Base-by-base conservation (phyloP, 2,888 invertebrate genomes). In the Diplazon laetatorius region DNA sequence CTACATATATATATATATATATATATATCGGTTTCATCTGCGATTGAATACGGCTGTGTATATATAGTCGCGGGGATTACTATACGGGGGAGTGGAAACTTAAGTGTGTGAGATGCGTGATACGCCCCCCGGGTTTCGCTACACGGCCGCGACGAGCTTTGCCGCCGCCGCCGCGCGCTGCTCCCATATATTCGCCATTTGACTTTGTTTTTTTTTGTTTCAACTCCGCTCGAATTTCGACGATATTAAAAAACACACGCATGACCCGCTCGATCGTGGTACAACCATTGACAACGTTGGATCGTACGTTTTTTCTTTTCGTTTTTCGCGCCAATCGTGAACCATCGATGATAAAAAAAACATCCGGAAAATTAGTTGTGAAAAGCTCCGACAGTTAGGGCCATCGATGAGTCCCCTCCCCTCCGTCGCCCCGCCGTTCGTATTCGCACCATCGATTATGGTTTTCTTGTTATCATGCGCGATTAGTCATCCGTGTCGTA, bases 81-180 rank as follows among this genome's bases (percentile, higher is more conserved):
- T 30, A 10, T 44, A 35, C 18, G 9, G 63, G 18, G 55, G 60
- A 42, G 30, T 14, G 14, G 30, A 14, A 37, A 42, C 14, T 16
- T 14, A 30, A 9, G n/a, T n/a, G n/a, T n/a, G n/a, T 44, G 52
- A 42, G 42, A 55, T 55, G 71, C 20, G 39, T 63, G 62, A 63
- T 72, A 63, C 71, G 71, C 62, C 63, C 71, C 69, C 48, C 14
- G 25, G 44, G 42, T 62, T 18, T 72, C 37, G 44, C 71, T 30
- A 48, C 55, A 44, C 63, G 39, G 66, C 59, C 37, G 59, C 59
- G 30, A 55, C 42, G 52, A 42, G 18, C 10, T 18, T 39, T 18
- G 14, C 65, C 22, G 52, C 50, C 22, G 52, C 50, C 50, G 44
- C 37, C 37, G 50, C 37, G 20, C 42, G 50, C 39, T n/a, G n/a